phyloP scores from a whole-genome alignment of 2,113 vertebrate genomes.

The Hucho hucho region DNA sequence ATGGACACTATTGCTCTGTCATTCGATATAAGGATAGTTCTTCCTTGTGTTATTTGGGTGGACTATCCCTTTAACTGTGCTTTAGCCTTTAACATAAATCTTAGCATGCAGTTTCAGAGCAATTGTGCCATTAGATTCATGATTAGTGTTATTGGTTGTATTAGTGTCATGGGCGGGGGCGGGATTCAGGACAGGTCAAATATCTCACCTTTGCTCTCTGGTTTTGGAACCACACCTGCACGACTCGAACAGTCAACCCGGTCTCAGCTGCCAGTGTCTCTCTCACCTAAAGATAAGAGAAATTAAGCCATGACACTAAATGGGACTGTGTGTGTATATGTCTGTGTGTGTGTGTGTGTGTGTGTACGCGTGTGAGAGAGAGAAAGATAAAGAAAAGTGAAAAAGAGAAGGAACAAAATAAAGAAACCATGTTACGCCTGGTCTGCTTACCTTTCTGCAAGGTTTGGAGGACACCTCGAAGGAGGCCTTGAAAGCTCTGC shows the following conservation, averaged over 20 bases:
- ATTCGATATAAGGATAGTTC: not conserved
- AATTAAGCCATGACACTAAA: not conserved
- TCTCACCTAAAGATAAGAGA: slow-evolving; percentile 73
- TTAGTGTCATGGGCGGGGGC: not conserved
- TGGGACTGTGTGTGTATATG: not conserved
- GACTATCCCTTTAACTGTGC: too few species aligned
- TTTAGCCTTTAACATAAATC: too few species aligned
- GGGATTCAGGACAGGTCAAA: not conserved
- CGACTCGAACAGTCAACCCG: slow-evolving; percentile 85
- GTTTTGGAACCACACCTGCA: slow-evolving; percentile 92
- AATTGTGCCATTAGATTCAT: too few species aligned
- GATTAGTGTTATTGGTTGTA: not conserved
- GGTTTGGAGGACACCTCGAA: slow-evolving; percentile 93
- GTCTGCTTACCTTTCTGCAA: slow-evolving; percentile 81
- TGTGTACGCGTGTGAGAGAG: not conserved
- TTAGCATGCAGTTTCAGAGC: too few species aligned
- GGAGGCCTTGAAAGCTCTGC: slow-evolving; percentile 88
- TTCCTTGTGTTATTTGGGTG: too few species aligned
- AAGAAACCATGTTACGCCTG: not conserved
- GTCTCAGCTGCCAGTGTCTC: slow-evolving; percentile 90
- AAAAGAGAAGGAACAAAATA: not conserved
- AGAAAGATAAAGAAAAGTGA: slow-evolving; percentile 14
- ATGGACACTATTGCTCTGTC: not conserved
- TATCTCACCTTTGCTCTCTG: slow-evolving; percentile 86
- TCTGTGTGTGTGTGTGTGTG: not conserved